Percentiles rank a stretch among this genome's conserved stretches.
These are phyloP conservation scores for Stomatorhinus walkeri DNA, from an alignment of 2,797 vertebrate genomes.

Conservation along the genomic window DNA sequence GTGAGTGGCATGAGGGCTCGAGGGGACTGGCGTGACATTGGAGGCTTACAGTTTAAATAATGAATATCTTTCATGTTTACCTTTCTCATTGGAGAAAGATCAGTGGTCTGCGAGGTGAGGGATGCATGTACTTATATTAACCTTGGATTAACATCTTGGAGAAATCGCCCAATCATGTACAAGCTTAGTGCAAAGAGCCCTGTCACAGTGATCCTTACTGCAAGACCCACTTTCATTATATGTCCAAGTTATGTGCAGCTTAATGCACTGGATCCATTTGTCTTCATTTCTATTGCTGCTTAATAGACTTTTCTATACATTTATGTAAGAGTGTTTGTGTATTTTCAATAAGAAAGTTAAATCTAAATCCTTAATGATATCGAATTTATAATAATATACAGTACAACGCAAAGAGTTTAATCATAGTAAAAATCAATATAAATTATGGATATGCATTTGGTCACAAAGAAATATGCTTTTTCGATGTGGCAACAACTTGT, in stretches of 20 bases:
- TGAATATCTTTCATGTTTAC: neutral
- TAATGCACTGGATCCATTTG: neutral
- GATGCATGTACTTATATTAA: neutral
- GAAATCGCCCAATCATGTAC: neutral
- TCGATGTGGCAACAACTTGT: neutral
- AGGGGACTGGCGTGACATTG: neutral
- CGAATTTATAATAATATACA: neutral
- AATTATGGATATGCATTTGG: neutral
- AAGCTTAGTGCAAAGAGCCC: neutral
- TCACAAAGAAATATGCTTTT: neutral
- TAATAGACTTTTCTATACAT: neutral
- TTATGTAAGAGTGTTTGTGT: neutral
- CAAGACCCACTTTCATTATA: neutral
- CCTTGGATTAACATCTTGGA: neutral
- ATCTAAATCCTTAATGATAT: neutral
- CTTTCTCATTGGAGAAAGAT: neutral
- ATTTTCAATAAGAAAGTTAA: neutral
- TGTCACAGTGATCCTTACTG: neutral
- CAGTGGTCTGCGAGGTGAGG: neutral
- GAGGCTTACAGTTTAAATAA: constrained; percentile 1
- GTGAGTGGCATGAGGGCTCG: neutral
- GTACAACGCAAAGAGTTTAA: neutral
- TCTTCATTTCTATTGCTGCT: neutral
- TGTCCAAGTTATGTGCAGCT: neutral
- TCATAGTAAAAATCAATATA: neutral